Evolutionary conservation across 2,797 vertebrate species (phyloP), one percentile per base, ranked within the genome.

Genomic region (Sebastes wilsoni): DNA sequence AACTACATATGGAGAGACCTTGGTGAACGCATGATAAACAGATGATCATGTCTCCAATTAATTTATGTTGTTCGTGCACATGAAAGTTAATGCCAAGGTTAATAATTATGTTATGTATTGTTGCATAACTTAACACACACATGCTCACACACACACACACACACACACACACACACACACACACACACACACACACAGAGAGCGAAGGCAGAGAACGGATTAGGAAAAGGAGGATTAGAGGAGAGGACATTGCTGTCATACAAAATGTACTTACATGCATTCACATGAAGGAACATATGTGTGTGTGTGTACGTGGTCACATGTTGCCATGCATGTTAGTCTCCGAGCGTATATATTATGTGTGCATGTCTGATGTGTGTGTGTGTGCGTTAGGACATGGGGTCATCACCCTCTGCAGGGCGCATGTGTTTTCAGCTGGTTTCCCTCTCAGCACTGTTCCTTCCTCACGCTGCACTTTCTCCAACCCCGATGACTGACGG

Each of bases 381-480:
- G 64, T 64, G 25, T 75, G 30, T 72, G 64, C 46, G 30, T 58
- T 56, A 67, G 83, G 75, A 86, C 87, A 79, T 2, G 18, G 68
- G 81, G 89, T 90, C 80, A 56, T 70, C 49, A 62, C 75, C 79
- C 84, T 92, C 91, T 89, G 72, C 84, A 75, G 92, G 91, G 87
- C 4, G 36, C 3, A 34, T 85, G 81, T 90, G 89, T 92, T 91
- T 92, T 87, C 72, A 90, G 90, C 82, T 85, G 87, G 60, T 83
- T 8, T 49, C 73, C 80, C 83, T 88, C 73, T 85, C 59, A 84
- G 89, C 80, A 4, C 66, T 73, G 52, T 75, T 80, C 73, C 72
- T 58, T 81, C 72, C 72, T 79, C 64, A 75, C 7, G 38, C 66
- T 38, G 66, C 58, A 61, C 75, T 75, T 75, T 84, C 66, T 58